Evolutionary conservation across 92 coral and sea anemone species (phyloP).

Genomic region (Scolanthus callimorphus): DNA sequence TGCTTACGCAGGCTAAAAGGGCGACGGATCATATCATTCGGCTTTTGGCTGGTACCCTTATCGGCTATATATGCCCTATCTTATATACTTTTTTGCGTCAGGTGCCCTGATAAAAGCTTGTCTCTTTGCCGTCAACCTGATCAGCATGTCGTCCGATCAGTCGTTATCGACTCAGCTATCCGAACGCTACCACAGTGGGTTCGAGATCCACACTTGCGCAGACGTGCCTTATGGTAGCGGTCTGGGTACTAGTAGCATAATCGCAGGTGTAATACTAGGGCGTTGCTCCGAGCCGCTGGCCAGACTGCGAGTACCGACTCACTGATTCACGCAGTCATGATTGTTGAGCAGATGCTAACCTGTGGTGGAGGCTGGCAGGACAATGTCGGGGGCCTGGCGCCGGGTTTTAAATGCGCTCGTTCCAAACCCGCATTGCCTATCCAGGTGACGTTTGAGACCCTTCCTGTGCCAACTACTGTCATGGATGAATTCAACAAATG

Average conservation of each 20-base stretch:
- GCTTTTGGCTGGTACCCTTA: too few relatives aligned
- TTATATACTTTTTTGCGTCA: slow-evolving; percentile 12
- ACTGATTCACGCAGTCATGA: slow-evolving; percentile 84
- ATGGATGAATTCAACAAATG: slow-evolving; percentile 56
- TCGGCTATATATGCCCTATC: too few relatives aligned
- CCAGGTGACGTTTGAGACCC: slow-evolving; percentile 57
- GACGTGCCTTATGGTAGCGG: slow-evolving; percentile 92
- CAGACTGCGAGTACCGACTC: slow-evolving; percentile 65
- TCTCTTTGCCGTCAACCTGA: slow-evolving; percentile 76
- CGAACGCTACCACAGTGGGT: slow-evolving; percentile 78
- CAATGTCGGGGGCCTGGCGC: slow-evolving; percentile 93
- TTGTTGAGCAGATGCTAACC: slow-evolving; percentile 96
- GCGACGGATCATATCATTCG: too few relatives aligned
- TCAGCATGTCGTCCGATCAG: slow-evolving; percentile 53
- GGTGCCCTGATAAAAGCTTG: slow-evolving; percentile 94
- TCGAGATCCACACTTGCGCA: slow-evolving; percentile 85
- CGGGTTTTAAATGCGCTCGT: slow-evolving; percentile 87
- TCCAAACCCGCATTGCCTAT: slow-evolving; percentile 80
- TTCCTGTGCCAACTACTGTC: slow-evolving; percentile 47
- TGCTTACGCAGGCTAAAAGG: too few relatives aligned
- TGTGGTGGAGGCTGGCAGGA: slow-evolving; percentile 99
- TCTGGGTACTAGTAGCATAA: slow-evolving; percentile 95
- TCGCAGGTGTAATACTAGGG: slow-evolving; percentile 89
- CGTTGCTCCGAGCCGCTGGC: slow-evolving; percentile 86
- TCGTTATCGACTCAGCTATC: slow-evolving; percentile 74